Conservation (phyloP, 2,888 invertebrate genomes). For the Andrena hattorfiana region DNA sequence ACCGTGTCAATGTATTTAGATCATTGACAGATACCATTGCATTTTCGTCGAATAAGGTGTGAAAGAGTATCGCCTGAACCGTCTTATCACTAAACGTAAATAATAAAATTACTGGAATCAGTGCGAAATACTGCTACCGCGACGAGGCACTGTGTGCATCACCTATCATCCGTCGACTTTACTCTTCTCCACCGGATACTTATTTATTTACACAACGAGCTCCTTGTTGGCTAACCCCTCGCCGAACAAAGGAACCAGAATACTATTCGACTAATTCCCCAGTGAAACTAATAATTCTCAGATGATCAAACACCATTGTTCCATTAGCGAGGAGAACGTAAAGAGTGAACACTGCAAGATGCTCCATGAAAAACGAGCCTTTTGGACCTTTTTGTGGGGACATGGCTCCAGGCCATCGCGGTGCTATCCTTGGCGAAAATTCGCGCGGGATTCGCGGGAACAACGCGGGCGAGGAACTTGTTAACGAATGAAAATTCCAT, state of each 20-base stretch:
- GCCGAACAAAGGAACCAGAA: no score
- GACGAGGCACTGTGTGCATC: background rate
- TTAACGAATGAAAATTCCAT: slow-evolving; percentile 16
- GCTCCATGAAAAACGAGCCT: no score
- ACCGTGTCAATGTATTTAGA: background rate
- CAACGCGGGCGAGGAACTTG: slow-evolving; percentile 8
- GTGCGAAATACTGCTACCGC: background rate
- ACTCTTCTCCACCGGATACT: no score
- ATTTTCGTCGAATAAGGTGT: background rate
- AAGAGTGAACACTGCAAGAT: no score
- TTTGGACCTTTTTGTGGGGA: no score
- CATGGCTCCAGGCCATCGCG: background rate
- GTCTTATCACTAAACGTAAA: background rate
- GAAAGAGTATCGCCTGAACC: background rate
- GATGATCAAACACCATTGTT: no score
- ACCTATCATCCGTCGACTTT: background rate
- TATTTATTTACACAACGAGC: no score
- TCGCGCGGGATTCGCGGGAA: slow-evolving; percentile 5
- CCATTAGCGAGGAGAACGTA: no score
- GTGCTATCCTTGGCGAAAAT: background rate
- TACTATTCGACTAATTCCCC: no score
- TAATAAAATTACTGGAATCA: background rate
- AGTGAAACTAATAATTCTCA: no score
- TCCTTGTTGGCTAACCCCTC: no score
- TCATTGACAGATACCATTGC: background rate